Percentiles rank a stretch among this genome's conserved stretches.
Evolutionary conservation across 1,140 invertebrate species (phyloP).

Genomic region (Amphibalanus amphitrite): DNA sequence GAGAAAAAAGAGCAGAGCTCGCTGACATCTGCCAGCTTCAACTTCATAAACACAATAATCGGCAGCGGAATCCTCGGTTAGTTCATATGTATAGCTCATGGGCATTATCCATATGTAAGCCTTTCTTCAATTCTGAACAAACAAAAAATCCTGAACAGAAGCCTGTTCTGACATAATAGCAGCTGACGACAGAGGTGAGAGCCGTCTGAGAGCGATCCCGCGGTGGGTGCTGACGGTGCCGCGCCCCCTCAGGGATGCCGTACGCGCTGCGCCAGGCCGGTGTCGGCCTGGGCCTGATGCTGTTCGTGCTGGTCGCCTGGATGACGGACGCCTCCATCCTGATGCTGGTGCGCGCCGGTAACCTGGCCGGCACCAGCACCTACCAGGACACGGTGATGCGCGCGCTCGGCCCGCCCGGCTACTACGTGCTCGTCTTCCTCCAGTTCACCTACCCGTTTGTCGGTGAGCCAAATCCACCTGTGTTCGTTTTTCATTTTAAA

Average conservation of each 20-base stretch:
- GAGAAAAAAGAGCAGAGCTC: slow-evolving; percentile 26
- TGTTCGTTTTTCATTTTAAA: too few species aligned
- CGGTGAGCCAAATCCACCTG: slow-evolving; percentile 50
- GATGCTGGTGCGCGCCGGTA: slow-evolving; percentile 59
- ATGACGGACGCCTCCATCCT: slow-evolving; percentile 71
- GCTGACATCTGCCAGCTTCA: slow-evolving; percentile 66
- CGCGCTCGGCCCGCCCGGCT: slow-evolving; percentile 61
- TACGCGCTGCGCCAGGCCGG: slow-evolving; percentile 65
- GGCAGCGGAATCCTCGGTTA: slow-evolving; percentile 76
- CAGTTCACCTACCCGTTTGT: slow-evolving; percentile 77
- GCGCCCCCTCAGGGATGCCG: slow-evolving; percentile 66
- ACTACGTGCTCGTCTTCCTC: slow-evolving; percentile 52
- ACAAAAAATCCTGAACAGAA: too few species aligned
- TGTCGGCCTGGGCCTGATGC: slow-evolving; percentile 51
- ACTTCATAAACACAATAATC: slow-evolving; percentile 85
- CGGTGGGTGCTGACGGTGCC: too few species aligned
- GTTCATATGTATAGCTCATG: slow-evolving; percentile 13
- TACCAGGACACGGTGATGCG: slow-evolving; percentile 72
- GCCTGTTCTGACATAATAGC: too few species aligned
- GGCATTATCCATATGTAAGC: not conserved
- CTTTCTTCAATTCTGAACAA: too few species aligned
- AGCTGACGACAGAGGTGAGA: too few species aligned
- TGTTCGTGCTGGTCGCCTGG: slow-evolving; percentile 53
- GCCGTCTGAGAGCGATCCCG: too few species aligned
- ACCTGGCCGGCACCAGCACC: slow-evolving; percentile 58